Conservation (phyloP, 2,888 invertebrate species). For the Papilio protenor region DNA sequence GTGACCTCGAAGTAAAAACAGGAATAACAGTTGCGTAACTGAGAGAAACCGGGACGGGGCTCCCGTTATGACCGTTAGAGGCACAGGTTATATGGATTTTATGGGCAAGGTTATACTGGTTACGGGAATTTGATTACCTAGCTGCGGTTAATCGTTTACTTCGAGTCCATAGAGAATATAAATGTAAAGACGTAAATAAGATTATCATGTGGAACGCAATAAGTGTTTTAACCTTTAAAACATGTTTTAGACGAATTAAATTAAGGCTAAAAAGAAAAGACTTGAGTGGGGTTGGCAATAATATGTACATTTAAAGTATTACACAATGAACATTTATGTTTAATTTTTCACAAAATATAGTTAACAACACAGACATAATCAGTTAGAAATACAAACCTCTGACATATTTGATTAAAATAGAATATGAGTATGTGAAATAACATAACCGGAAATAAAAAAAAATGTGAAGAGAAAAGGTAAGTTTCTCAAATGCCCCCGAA, state of each 20-base stretch:
- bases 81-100: conserved; percentile 58
- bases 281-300: too few species aligned
- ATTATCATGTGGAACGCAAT: neutral
- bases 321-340: too few species aligned
- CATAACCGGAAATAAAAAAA: conserved; percentile 32
- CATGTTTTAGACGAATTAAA: neutral
- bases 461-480: conserved; percentile 27
- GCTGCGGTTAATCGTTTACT: neutral
- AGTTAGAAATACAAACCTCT: neutral
- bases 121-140: conserved; percentile 45
- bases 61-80: conserved; percentile 73
- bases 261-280: too few species aligned
- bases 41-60: conserved; percentile 58
- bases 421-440: neutral
- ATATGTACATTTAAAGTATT: too few species aligned
- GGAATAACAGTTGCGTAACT: conserved; percentile 54
- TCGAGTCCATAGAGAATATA: neutral
- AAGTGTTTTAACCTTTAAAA: neutral
- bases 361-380: neutral
- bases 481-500: conserved; percentile 40
- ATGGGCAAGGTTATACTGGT: conserved; percentile 47
- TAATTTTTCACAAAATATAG: neutral
- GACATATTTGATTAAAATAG: neutral
- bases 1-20: conserved; percentile 46
- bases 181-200: neutral